Percentiles rank a stretch among this genome's conserved stretches.
These are phyloP conservation scores for Apocheima hispidaria DNA, from an alignment of 2,888 invertebrate genomes.

Conservation along the genomic window DNA sequence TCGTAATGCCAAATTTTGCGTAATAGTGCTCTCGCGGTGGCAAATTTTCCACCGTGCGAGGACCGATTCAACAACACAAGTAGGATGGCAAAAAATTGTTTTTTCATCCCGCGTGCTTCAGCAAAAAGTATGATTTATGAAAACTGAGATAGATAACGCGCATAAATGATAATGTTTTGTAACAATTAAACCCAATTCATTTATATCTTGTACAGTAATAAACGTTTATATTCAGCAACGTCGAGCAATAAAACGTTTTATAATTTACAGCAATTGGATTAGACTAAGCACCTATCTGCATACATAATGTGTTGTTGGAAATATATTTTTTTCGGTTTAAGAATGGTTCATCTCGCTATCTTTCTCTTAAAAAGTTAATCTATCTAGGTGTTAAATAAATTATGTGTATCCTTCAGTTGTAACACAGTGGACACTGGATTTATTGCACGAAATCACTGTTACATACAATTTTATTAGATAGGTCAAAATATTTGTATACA, in stretches of 20 bases:
- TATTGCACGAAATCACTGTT: background rate
- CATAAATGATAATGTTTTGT: conserved; percentile 47
- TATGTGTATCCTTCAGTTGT: background rate
- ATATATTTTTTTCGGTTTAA: background rate
- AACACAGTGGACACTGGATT: background rate
- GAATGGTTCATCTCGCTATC: background rate
- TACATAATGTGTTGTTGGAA: background rate
- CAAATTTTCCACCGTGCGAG: background rate
- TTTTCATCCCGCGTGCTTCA: background rate
- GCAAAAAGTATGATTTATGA: conserved; percentile 27
- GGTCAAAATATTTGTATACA: background rate
- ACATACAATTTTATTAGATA: background rate
- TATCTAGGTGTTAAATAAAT: background rate
- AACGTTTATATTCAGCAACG: conserved; percentile 52
- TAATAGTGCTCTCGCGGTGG: background rate
- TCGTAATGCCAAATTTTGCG: too few species aligned
- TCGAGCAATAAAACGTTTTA: conserved; percentile 33
- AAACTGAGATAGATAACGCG: conserved; percentile 28
- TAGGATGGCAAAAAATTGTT: background rate
- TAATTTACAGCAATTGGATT: conserved; percentile 46
- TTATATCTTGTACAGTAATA: conserved; percentile 46
- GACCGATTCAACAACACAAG: background rate
- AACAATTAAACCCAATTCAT: conserved; percentile 55
- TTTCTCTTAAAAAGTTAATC: background rate
- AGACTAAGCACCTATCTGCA: conserved; percentile 37